A percentile compares a stretch with the other conserved stretches of the same genome.
phyloP scores from a whole-genome alignment of 64 coral and sea anemone genomes.

The Stichodactyla helianthus region DNA sequence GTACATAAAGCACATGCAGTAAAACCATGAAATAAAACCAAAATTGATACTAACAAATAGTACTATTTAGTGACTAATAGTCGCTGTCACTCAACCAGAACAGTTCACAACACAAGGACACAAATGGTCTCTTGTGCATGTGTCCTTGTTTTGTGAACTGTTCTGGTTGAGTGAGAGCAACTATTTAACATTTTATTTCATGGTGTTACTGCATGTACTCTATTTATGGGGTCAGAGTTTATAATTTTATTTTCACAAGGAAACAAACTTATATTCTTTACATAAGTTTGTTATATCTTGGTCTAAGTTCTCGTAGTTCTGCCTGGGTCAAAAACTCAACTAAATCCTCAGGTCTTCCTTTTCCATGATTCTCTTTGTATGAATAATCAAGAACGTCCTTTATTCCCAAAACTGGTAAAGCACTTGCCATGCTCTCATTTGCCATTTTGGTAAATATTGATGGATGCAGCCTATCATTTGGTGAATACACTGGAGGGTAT shows the following conservation, averaged over 20 bases:
- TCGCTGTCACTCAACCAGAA: no score
- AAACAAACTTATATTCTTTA: constrained; percentile 12
- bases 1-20: no score
- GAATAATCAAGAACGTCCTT: constrained; percentile 78
- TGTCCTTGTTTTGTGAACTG: no score
- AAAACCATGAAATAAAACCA: no score
- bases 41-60: no score
- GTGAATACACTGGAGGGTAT: constrained; percentile 52
- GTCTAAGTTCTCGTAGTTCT: constrained; percentile 69
- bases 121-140: no score
- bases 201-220: neutral
- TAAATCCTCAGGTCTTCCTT: constrained; percentile 73
- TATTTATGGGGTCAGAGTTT: neutral
- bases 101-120: no score
- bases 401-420: constrained; percentile 39
- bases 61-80: no score
- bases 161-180: no score
- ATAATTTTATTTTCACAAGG: neutral
- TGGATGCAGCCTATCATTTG: constrained; percentile 42
- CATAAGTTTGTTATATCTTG: constrained; percentile 77
- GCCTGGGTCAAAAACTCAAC: constrained; percentile 65
- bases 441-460: constrained; percentile 42
- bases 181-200: no score
- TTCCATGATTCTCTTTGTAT: constrained; percentile 64
- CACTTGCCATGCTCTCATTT: constrained; percentile 45